Conservation (phyloP, 2,888 invertebrate species). For the Acanthosepion pharaonis region DNA sequence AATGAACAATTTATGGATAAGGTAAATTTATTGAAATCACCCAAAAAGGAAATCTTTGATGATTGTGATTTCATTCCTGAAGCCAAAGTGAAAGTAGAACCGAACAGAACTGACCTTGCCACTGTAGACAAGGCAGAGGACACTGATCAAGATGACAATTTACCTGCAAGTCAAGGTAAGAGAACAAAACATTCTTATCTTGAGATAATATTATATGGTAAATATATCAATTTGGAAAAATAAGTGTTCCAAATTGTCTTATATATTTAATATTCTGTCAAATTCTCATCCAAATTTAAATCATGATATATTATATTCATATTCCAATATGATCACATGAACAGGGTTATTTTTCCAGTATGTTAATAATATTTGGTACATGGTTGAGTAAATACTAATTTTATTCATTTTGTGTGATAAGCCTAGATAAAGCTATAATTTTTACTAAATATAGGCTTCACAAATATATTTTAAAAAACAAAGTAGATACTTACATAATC, state of each 20-base stretch:
- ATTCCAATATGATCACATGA: not conserved
- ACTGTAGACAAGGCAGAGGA: not conserved
- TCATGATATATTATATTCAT: not conserved
- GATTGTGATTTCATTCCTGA: not conserved
- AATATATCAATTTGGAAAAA: too few relatives aligned
- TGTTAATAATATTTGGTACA: too few relatives aligned
- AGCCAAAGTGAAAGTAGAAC: conserved; percentile 9
- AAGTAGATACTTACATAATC: not conserved
- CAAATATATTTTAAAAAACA: not conserved
- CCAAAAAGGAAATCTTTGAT: not conserved
- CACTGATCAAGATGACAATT: not conserved
- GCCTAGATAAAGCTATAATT: not conserved
- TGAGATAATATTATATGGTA: too few relatives aligned
- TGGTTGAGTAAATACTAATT: not conserved
- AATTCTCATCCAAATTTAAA: too few relatives aligned
- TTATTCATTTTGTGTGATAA: not conserved
- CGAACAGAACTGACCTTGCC: not conserved
- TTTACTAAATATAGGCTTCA: not conserved
- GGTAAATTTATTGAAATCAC: not conserved
- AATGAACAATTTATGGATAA: not conserved
- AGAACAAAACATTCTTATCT: not conserved
- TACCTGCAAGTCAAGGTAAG: conserved; percentile 10
- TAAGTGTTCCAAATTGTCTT: too few relatives aligned
- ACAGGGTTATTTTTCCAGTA: too few relatives aligned
- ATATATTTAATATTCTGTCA: too few relatives aligned